Percentiles rank a stretch among this genome's conserved stretches.
Conservation (phyloP, 2,888 invertebrate species). For the Nomada fabriciana region DNA sequence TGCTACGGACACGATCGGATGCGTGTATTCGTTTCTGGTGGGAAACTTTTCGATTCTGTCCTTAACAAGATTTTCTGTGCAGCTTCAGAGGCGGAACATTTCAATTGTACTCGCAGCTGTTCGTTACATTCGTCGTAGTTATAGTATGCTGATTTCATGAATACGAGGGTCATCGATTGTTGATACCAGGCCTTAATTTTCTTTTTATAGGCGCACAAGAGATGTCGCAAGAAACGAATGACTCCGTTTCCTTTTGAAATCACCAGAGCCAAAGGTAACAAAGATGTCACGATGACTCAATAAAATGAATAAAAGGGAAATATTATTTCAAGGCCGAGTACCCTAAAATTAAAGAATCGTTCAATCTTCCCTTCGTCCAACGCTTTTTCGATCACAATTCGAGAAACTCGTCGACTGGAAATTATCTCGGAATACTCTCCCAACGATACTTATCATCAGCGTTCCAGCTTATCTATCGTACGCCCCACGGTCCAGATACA, state of each 20-base stretch:
- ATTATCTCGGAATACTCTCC: conserved; percentile 6
- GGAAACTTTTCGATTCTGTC: not conserved
- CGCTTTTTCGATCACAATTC: conserved; percentile 11
- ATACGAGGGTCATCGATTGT: not conserved
- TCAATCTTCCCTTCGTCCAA: not conserved
- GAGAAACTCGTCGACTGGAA: not conserved
- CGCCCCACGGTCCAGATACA: conserved; percentile 2
- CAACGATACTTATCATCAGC: conserved; percentile 1
- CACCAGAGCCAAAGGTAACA: not conserved
- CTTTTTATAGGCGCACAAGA: conserved; percentile 12
- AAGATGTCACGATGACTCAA: no score
- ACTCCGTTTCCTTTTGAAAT: not conserved
- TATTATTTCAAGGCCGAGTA: no score
- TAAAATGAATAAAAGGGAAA: no score
- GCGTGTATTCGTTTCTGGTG: conserved; percentile 3
- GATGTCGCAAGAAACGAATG: not conserved
- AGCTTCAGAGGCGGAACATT: not conserved
- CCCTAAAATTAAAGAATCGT: not conserved
- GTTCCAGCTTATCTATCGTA: conserved; percentile 8
- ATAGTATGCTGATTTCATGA: not conserved
- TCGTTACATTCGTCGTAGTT: not conserved
- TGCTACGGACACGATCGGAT: conserved; percentile 19
- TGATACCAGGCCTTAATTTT: not conserved
- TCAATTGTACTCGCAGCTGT: not conserved
- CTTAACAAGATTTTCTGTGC: not conserved